phyloP scores from a whole-genome alignment of 2,888 invertebrate species.

The Himalopsyche tibetana region DNA sequence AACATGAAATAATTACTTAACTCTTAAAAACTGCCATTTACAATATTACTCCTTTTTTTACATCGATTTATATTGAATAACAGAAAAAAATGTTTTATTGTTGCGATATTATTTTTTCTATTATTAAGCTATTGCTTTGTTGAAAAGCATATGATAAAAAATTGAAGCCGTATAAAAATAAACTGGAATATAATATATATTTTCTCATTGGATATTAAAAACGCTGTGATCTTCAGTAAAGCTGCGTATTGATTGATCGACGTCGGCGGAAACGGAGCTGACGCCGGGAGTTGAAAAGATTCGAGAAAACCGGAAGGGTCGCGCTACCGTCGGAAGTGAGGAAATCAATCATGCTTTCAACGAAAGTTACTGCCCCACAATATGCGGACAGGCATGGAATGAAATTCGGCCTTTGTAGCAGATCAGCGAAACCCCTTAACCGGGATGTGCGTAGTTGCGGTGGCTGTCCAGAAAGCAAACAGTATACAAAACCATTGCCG shows the following conservation, averaged over 20 bases:
- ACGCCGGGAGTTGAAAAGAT: constrained; percentile 54
- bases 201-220: constrained; percentile 32
- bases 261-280: constrained; percentile 41
- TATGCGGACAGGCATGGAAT: constrained; percentile 42
- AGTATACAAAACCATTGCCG: constrained; percentile 35
- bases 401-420: constrained; percentile 42
- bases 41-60: too few species aligned
- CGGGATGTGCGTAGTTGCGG: constrained; percentile 39
- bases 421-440: constrained; percentile 40
- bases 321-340: constrained; percentile 52
- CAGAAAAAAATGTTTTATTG: too few species aligned
- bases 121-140: too few species aligned
- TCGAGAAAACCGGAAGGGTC: constrained; percentile 58
- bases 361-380: constrained; percentile 44
- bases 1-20: too few species aligned
- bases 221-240: constrained; percentile 15
- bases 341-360: constrained; percentile 62
- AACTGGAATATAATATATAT: not conserved
- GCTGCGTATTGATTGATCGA: constrained; percentile 56
- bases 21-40: too few species aligned
- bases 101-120: too few species aligned
- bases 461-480: constrained; percentile 35
- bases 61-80: too few species aligned
- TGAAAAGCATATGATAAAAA: not conserved
- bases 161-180: not conserved